Percentiles rank a stretch among this genome's conserved stretches.
Evolutionary conservation across 2,888 invertebrate genomes (phyloP).

Genomic region (Orthosia cruda): DNA sequence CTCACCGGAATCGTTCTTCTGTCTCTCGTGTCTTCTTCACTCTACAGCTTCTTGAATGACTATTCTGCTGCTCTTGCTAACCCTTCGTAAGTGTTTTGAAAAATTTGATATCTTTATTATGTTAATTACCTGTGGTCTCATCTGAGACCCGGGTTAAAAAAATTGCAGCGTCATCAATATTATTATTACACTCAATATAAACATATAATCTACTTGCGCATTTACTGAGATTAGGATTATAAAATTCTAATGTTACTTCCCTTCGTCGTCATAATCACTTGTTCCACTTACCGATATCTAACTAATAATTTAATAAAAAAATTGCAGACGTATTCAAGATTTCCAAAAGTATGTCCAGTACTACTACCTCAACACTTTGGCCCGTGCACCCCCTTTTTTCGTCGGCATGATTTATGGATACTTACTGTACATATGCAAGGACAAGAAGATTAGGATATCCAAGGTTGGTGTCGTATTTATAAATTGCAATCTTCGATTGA

Average conservation of each 20-base stretch:
- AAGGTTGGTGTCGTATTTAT: constrained; percentile 61
- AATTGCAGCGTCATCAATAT: neutral
- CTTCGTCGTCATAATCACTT: neutral
- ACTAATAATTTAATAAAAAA: neutral
- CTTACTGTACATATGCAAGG: constrained; percentile 75
- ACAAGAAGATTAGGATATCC: constrained; percentile 73
- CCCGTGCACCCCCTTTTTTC: constrained; percentile 81
- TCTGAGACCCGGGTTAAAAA: neutral
- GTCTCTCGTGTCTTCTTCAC: constrained; percentile 72
- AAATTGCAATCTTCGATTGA: neutral
- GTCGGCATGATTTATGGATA: constrained; percentile 83
- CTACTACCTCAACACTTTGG: constrained; percentile 81
- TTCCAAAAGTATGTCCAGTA: constrained; percentile 64
- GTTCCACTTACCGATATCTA: neutral
- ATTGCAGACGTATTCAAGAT: constrained; percentile 68
- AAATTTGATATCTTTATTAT: neutral
- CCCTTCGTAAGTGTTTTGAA: constrained; percentile 79
- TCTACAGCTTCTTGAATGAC: constrained; percentile 79
- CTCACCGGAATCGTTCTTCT: constrained; percentile 69
- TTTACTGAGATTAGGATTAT: neutral
- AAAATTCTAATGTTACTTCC: neutral
- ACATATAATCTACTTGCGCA: neutral
- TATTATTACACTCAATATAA: neutral
- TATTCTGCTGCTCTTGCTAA: constrained; percentile 81
- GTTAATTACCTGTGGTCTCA: neutral